Conservation (phyloP, 2,113 vertebrate species). For the Puma concolor region DNA sequence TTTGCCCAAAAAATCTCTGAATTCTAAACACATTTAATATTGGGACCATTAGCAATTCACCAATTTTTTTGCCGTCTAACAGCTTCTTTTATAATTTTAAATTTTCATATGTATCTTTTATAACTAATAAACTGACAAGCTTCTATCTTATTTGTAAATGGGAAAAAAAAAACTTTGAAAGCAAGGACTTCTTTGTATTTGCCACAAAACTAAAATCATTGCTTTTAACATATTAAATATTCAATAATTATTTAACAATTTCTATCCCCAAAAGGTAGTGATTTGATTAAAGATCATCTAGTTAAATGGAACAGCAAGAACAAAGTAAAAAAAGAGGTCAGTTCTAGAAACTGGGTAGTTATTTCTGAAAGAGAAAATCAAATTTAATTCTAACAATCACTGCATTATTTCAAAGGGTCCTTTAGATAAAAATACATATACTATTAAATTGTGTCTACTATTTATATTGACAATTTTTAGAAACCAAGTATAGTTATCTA, state of each 20-base stretch:
- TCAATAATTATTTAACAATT: not conserved
- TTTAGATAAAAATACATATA: not conserved
- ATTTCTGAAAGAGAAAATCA: conserved; percentile 3
- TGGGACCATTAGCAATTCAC: not conserved
- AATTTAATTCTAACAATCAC: conserved; percentile 47
- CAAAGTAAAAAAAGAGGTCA: not conserved
- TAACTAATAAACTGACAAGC: not conserved
- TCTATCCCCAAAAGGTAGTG: not conserved
- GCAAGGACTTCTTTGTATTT: not conserved
- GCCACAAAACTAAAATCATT: not conserved
- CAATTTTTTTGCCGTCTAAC: not conserved
- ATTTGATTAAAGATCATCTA: not conserved
- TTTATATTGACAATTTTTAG: conserved; percentile 36
- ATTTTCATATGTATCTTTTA: not conserved
- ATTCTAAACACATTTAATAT: conserved; percentile 41
- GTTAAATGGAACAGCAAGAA: not conserved
- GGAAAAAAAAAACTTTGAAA: not conserved
- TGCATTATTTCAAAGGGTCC: not conserved
- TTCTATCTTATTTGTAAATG: not conserved
- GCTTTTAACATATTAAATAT: not conserved
- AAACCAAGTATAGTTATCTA: not conserved
- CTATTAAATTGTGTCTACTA: conserved; percentile 38
- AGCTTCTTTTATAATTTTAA: conserved; percentile 40
- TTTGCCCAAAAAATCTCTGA: conserved; percentile 18
- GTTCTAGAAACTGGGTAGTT: conserved; percentile 14